Percentiles rank a stretch among this genome's conserved stretches.
These are phyloP conservation scores for Ceyx melanurus DNA, from an alignment of 2,113 vertebrate species.

Conservation along the genomic window DNA sequence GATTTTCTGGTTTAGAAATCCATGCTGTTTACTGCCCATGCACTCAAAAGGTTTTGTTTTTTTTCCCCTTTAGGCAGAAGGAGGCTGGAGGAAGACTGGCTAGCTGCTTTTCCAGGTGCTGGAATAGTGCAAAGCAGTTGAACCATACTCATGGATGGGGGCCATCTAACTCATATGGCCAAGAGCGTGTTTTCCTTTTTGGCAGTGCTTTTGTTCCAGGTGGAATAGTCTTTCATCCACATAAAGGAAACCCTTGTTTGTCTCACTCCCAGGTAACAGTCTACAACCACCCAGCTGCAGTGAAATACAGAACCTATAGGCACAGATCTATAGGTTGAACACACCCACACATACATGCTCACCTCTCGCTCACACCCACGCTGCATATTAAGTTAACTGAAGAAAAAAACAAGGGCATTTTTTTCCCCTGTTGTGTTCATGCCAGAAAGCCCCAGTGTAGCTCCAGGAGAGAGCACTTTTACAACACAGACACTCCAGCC, in stretches of 20 bases:
- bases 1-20: not conserved
- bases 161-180: constrained; percentile 23
- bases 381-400: not conserved
- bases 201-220: constrained; percentile 62
- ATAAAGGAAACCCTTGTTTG: constrained; percentile 26
- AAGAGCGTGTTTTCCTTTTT: constrained; percentile 3
- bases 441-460: constrained; percentile 25
- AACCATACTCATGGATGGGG: constrained; percentile 34
- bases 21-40: not conserved
- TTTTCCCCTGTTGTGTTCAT: not conserved
- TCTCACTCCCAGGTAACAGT: constrained; percentile 24
- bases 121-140: constrained; percentile 43
- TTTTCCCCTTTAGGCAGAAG: not conserved
- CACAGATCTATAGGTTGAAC: not conserved
- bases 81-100: not conserved
- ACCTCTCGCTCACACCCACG: not conserved
- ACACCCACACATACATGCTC: not conserved
- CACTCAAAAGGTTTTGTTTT: not conserved
- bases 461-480: constrained; percentile 31
- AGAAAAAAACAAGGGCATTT: not conserved
- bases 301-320: not conserved
- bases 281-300: not conserved
- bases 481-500: constrained; percentile 5
- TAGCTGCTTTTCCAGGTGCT: constrained; percentile 64
- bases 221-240: constrained; percentile 30